A percentile compares a stretch with the other conserved stretches of the same genome.
These are phyloP conservation scores for Osmoderma eremita DNA, from an alignment of 2,888 invertebrate species.

Conservation along the genomic window DNA sequence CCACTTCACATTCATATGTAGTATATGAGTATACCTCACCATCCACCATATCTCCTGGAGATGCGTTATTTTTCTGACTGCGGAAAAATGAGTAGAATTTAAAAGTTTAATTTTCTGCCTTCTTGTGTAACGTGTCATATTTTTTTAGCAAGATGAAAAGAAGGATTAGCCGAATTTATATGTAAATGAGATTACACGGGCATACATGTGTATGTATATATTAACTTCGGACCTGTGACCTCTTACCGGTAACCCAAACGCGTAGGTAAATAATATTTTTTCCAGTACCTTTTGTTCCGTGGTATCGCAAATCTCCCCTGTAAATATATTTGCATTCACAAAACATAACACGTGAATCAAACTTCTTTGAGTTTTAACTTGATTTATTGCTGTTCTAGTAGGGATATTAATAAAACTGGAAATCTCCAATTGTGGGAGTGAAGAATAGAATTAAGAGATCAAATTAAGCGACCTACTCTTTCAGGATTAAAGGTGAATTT, in stretches of 20 bases:
- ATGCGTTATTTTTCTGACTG: neutral
- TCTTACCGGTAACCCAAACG: neutral
- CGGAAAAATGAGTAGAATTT: neutral
- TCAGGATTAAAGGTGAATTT: neutral
- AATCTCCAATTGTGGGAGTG: too few species aligned
- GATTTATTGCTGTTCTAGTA: too few species aligned
- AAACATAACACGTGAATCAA: too few species aligned
- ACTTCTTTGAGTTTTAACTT: too few species aligned
- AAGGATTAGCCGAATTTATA: slow-evolving; percentile 2
- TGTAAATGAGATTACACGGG: slow-evolving; percentile 8
- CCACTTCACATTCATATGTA: too few species aligned
- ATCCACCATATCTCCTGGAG: too few species aligned
- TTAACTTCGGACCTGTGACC: neutral
- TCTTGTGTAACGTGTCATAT: neutral
- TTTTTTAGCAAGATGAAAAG: slow-evolving; percentile 2
- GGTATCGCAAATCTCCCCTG: neutral
- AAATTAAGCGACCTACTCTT: neutral
- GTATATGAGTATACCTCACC: too few species aligned
- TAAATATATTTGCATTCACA: neutral
- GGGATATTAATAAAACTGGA: too few species aligned
- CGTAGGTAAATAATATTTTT: slow-evolving; percentile 4
- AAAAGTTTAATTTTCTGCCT: slow-evolving; percentile 5
- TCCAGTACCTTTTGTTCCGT: neutral
- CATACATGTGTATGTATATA: slow-evolving; percentile 19
- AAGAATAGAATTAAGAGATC: neutral